These are phyloP conservation scores for Leiothrix lutea DNA, from an alignment of 2,113 vertebrate genomes.

Conservation along the genomic window DNA sequence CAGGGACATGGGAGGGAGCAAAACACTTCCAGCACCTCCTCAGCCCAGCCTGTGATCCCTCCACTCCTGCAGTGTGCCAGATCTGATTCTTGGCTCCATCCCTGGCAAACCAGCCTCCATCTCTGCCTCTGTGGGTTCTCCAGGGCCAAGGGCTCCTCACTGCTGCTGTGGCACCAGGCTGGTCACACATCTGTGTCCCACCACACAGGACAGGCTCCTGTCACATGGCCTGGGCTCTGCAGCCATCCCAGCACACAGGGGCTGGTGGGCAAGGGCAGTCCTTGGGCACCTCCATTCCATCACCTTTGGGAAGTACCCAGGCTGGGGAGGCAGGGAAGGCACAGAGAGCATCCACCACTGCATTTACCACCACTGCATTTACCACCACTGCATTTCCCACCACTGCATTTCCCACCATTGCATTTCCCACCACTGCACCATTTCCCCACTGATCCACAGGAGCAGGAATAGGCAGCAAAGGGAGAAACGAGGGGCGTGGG, in stretches of 20 bases:
- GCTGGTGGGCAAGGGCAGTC: background rate
- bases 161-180: rapidly evolving
- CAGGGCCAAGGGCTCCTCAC: background rate
- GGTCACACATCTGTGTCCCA: background rate
- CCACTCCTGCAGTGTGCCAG: background rate
- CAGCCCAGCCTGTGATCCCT: rapidly evolving
- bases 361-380: background rate
- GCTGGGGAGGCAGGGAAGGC: background rate
- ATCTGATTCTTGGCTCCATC: no score
- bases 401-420: background rate
- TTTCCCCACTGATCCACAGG: background rate
- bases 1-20: background rate
- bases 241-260: background rate
- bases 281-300: background rate
- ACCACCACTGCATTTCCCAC: no score
- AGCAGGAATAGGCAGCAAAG: background rate
- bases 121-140: background rate
- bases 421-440: background rate
- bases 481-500: background rate
- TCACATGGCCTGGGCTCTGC: rapidly evolving
- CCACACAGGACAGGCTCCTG: background rate
- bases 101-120: background rate
- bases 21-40: background rate
- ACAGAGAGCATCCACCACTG: background rate
- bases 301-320: background rate